A percentile compares a stretch with the other conserved stretches of the same genome.
These are phyloP conservation scores for Astreopora myriophthalma DNA, from an alignment of 64 coral and sea anemone species.

Conservation along the genomic window DNA sequence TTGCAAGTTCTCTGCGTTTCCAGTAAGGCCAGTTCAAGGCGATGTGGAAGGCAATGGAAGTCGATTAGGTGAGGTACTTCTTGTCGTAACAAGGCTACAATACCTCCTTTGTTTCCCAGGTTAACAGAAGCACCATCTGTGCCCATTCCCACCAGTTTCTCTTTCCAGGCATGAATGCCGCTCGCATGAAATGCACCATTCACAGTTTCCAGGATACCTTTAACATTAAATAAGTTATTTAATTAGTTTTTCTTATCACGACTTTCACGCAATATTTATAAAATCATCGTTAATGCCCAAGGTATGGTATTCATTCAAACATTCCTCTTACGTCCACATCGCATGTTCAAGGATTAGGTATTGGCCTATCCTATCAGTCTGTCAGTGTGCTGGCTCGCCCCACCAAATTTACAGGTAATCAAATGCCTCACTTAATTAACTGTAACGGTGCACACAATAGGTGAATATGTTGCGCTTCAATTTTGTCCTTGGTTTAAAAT, in stretches of 20 bases:
- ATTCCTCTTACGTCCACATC: too few relatives aligned
- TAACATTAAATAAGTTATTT: not conserved
- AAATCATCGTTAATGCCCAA: too few relatives aligned
- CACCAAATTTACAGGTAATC: too few relatives aligned
- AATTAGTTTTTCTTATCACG: not conserved
- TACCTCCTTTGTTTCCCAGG: conserved; percentile 28
- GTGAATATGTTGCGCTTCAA: too few relatives aligned
- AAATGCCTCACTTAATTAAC: too few relatives aligned
- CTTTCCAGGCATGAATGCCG: not conserved
- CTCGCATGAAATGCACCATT: not conserved
- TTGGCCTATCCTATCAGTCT: too few relatives aligned
- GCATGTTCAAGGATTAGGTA: too few relatives aligned
- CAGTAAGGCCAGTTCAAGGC: not conserved
- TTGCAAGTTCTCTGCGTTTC: not conserved
- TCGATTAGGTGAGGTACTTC: not conserved
- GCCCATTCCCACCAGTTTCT: conserved; percentile 9
- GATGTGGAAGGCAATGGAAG: not conserved
- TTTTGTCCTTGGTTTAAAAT: too few relatives aligned
- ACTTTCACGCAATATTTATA: not conserved
- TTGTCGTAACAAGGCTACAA: not conserved
- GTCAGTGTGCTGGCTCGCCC: too few relatives aligned
- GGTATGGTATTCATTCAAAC: too few relatives aligned
- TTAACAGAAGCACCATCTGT: conserved; percentile 52
- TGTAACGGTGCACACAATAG: too few relatives aligned
- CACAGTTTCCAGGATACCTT: conserved; percentile 1